A percentile compares a stretch with the other conserved stretches of the same genome.
Evolutionary conservation across 1,140 invertebrate species (phyloP).

Genomic region (Tetramorium simillimum): DNA sequence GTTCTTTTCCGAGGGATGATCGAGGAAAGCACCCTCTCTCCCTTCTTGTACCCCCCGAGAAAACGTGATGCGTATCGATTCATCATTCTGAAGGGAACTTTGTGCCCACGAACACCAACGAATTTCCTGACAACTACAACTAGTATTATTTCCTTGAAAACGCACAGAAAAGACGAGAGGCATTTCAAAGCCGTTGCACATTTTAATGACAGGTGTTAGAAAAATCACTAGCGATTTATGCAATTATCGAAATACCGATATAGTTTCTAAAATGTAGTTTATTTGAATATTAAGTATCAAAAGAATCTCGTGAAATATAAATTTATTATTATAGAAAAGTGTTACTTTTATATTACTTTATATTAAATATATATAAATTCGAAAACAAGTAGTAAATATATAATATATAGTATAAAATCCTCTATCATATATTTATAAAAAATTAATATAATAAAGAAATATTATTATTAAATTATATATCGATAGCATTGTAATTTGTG

Average conservation of each 20-base stretch:
- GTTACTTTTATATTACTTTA: neutral
- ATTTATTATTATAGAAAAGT: neutral
- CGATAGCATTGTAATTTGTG: neutral
- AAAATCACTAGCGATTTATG: neutral
- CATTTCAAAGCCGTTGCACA: neutral
- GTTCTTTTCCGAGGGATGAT: conserved; percentile 40
- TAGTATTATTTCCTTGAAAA: conserved; percentile 2
- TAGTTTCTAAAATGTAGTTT: neutral
- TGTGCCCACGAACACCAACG: neutral
- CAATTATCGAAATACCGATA: neutral
- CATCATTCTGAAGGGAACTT: conserved; percentile 20
- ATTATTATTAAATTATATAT: conserved; percentile 3
- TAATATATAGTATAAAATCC: neutral
- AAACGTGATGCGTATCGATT: conserved; percentile 34
- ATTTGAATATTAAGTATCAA: neutral
- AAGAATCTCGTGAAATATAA: neutral
- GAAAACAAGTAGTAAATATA: no score
- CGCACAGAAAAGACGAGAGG: neutral
- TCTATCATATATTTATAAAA: neutral
- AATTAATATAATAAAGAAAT: neutral
- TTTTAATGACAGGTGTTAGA: conserved; percentile 23
- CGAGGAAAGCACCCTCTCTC: conserved; percentile 39
- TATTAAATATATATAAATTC: neutral
- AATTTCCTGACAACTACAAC: conserved; percentile 14
- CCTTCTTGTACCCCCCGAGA: conserved; percentile 21